Evolutionary conservation across 2,888 invertebrate species (phyloP), one percentile per base, ranked within the genome.

Genomic region (Spisula subtruncata): DNA sequence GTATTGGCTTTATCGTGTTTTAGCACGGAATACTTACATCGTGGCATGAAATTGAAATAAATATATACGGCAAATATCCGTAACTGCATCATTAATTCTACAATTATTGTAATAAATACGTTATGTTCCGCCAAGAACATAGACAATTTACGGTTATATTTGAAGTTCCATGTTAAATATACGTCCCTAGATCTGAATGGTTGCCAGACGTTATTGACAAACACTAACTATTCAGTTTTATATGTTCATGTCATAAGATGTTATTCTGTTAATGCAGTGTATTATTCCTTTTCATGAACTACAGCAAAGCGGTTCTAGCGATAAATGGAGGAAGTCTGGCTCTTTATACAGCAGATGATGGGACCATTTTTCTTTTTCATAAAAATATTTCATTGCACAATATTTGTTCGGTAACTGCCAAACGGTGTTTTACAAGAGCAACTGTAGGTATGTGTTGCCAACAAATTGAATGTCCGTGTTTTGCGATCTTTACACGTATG

Each of bases 211-310:
- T n/a, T n/a, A n/a, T n/a, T n/a, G n/a, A n/a, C n/a, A n/a, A n/a
- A n/a, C n/a, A n/a, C 75, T 75, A 12, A 25, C 71, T 14, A 71
- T 75, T 75, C 32, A 8, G 32, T 32, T 75, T 35, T 2, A 75
- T 75, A 75, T 75, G n/a, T n/a, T 75, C 32, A 75, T 35, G 75
- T 32, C 75, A 75, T 75, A 75, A 56, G 56, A 18, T 66, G 51
- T 51, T 51, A 51, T 51, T 51, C 10, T 51, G 51, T 51, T 25
- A 66, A 66, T 12, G 12, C 12, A 25, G 12, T 25, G 60, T 66
- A 66, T 66, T 12, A 66, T 66, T 66, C 5, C 60, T 66, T 66
- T 66, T 66, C 60, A 66, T 66, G 25, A 66, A 54, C 20, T 56
- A 41, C 56, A 56, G 18, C 20, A 56, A 51, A 12, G 14, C 14